A percentile compares a stretch with the other conserved stretches of the same genome.
These are phyloP conservation scores for Orbicella faveolata DNA, from an alignment of 64 coral and sea anemone genomes.

Conservation along the genomic window DNA sequence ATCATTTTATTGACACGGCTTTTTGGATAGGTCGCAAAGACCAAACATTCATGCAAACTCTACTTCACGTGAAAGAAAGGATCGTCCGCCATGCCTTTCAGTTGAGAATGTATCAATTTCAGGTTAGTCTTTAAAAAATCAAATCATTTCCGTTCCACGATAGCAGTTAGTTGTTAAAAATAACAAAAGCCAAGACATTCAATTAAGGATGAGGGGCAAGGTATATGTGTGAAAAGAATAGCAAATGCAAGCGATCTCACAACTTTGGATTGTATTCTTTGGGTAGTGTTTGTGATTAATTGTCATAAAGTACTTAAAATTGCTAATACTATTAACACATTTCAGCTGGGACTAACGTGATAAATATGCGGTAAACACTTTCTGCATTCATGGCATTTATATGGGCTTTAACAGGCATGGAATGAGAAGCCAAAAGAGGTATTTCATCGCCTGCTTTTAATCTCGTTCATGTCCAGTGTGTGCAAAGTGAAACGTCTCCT, in stretches of 20 bases:
- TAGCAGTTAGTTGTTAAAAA: not conserved
- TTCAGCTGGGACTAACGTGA: not conserved
- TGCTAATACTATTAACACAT: conserved; percentile 34
- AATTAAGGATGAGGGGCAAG: not conserved
- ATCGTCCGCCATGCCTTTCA: too few species aligned
- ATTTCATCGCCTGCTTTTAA: not conserved
- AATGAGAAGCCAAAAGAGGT: not conserved
- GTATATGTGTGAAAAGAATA: not conserved
- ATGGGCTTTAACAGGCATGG: not conserved
- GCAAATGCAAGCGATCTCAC: not conserved
- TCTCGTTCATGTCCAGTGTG: not conserved
- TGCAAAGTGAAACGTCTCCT: not conserved
- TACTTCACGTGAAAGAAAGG: too few species aligned
- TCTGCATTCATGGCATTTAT: not conserved
- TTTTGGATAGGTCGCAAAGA: too few species aligned
- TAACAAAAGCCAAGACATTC: not conserved
- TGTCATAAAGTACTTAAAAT: conserved; percentile 36
- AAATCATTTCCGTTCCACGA: not conserved
- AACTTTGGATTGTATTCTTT: not conserved
- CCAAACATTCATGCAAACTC: not conserved
- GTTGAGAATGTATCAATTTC: not conserved
- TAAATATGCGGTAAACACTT: not conserved
- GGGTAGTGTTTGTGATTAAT: conserved; percentile 18
- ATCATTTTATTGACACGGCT: too few species aligned
- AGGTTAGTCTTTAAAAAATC: not conserved